Evolutionary conservation across 2,797 vertebrate species (phyloP).

Genomic region (Arremon brunneinucha): DNA sequence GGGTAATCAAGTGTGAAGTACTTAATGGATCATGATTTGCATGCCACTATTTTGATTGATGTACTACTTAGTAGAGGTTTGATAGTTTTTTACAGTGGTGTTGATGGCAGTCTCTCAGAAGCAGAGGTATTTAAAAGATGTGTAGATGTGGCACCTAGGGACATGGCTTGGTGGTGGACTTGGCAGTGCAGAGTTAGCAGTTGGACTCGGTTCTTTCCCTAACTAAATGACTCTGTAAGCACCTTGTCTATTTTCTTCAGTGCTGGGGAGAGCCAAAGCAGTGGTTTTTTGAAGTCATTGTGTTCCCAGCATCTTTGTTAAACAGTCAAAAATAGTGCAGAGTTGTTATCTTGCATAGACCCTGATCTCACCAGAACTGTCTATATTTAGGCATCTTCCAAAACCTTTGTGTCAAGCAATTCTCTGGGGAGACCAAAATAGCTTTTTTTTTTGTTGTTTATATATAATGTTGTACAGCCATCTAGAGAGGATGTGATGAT

Average conservation of each 20-base stretch:
- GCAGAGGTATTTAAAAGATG: background rate
- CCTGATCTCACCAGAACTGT: conserved; percentile 19
- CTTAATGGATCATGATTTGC: conserved; percentile 66
- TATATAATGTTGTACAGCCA: background rate
- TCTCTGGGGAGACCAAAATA: conserved; percentile 4
- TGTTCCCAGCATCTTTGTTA: conserved; percentile 16
- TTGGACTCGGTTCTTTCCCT: background rate
- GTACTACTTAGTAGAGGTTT: conserved; percentile 38
- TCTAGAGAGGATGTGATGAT: conserved; percentile 26
- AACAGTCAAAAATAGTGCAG: conserved; percentile 11
- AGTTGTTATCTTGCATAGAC: conserved; percentile 34
- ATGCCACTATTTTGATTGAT: conserved; percentile 53
- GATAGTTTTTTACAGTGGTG: conserved; percentile 32
- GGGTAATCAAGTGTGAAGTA: conserved; percentile 59
- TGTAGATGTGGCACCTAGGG: background rate
- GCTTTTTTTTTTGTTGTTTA: background rate
- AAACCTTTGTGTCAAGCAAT: conserved; percentile 33
- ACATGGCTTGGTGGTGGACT: background rate
- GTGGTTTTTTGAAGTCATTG: conserved; percentile 14
- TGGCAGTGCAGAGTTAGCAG: background rate
- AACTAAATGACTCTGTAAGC: background rate
- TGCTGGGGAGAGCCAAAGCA: background rate
- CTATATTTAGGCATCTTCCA: conserved; percentile 65
- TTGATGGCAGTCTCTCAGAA: conserved; percentile 44
- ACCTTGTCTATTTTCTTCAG: conserved; percentile 4